A percentile compares a stretch with the other conserved stretches of the same genome.
Conservation (phyloP, 2,797 vertebrate species). For the Anguilla pacifica region DNA sequence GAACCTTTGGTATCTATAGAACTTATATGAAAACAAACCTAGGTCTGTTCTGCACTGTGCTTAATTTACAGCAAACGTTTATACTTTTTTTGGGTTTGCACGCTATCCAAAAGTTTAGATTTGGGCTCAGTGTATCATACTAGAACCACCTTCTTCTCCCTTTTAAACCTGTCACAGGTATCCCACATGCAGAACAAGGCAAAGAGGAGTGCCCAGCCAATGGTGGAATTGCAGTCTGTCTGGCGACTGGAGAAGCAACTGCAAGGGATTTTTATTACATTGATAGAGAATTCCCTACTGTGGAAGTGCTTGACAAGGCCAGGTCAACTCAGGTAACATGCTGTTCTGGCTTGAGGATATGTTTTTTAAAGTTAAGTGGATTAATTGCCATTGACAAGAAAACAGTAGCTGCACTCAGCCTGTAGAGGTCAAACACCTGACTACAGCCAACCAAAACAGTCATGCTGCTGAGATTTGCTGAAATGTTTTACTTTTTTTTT, state of each 20-base stretch:
- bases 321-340: neutral
- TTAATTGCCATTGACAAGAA: conserved; percentile 29
- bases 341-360: neutral
- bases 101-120: neutral
- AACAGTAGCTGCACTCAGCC: conserved; percentile 35
- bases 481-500: conserved; percentile 35
- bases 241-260: neutral
- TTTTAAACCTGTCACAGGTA: neutral
- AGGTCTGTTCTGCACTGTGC: conserved; percentile 4
- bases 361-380: conserved; percentile 27
- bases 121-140: neutral
- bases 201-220: neutral
- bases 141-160: conserved; percentile 3
- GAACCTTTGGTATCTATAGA: neutral
- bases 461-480: conserved; percentile 27
- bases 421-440: conserved; percentile 12
- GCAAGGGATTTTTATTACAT: neutral
- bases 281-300: neutral
- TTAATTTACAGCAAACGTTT: conserved; percentile 26
- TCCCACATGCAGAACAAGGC: neutral
- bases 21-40: neutral
- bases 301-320: conserved; percentile 12
- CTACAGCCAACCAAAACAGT: conserved; percentile 43
- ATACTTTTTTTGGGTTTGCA: conserved; percentile 31
- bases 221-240: neutral